phyloP scores from a whole-genome alignment of 1,140 invertebrate species.

The Mamestra configurata region DNA sequence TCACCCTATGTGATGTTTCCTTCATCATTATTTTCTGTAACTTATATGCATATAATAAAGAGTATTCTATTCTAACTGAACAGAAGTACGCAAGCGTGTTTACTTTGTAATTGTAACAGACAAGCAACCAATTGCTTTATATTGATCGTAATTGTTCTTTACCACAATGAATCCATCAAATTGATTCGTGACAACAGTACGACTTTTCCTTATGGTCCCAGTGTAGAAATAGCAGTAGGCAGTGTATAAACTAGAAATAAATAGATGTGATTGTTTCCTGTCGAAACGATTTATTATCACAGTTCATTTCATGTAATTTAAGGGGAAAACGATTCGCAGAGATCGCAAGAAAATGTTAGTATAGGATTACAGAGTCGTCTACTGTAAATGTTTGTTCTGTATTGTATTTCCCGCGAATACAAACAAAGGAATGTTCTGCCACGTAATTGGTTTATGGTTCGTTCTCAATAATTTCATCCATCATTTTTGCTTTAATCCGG shows the following conservation, averaged over 20 bases:
- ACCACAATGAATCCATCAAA: conserved; percentile 1
- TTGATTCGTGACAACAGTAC: background rate
- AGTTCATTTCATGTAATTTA: background rate
- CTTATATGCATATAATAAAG: too few species aligned
- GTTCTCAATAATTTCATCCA: too few species aligned
- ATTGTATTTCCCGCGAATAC: too few species aligned
- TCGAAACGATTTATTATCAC: background rate
- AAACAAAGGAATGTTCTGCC: too few species aligned
- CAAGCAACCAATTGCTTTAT: background rate
- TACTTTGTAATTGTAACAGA: conserved; percentile 5
- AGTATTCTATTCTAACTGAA: background rate
- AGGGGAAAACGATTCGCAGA: background rate
- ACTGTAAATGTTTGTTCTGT: background rate
- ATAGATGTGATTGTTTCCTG: background rate
- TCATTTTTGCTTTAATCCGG: too few species aligned
- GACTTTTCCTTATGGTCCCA: background rate
- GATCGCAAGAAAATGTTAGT: too few species aligned
- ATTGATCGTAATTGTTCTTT: conserved; percentile 16
- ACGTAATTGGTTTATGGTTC: too few species aligned
- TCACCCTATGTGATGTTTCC: too few species aligned
- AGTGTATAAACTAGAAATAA: background rate
- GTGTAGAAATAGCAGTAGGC: background rate
- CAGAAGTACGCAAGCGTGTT: background rate
- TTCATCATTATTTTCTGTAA: too few species aligned
- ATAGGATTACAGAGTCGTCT: too few species aligned